Conservation (phyloP, 2,888 invertebrate species). For the Helleia helle region DNA sequence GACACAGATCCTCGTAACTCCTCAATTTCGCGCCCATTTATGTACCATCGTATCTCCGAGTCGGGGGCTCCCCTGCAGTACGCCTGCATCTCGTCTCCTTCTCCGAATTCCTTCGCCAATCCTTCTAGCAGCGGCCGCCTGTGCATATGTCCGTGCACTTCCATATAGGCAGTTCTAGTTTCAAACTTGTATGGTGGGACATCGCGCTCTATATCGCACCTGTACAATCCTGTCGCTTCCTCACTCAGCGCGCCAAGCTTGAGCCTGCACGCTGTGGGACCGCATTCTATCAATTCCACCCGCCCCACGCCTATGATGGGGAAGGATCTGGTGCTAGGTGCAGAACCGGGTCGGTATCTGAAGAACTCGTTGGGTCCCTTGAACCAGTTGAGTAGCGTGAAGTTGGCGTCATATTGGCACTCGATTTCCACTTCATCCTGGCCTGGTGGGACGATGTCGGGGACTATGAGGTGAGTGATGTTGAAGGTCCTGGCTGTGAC, state of each 20-base stretch:
- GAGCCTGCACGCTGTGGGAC: constrained; percentile 47
- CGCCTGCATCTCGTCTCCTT: constrained; percentile 49
- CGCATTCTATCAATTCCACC: constrained; percentile 48
- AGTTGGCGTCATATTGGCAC: constrained; percentile 60
- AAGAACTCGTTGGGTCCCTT: constrained; percentile 59
- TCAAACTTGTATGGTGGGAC: constrained; percentile 51
- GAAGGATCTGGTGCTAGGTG: constrained; percentile 51
- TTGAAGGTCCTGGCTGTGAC: constrained; percentile 39
- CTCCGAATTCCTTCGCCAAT: constrained; percentile 41
- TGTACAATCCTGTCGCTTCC: constrained; percentile 53
- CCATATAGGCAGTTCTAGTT: constrained; percentile 47
- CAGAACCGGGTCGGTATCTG: constrained; percentile 49
- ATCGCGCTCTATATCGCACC: constrained; percentile 57
- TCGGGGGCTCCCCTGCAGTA: constrained; percentile 46
- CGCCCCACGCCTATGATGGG: constrained; percentile 49
- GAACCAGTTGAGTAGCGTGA: constrained; percentile 60
- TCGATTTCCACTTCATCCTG: constrained; percentile 49
- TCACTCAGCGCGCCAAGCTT: constrained; percentile 47
- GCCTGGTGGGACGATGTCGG: constrained; percentile 39
- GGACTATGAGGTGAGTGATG: constrained; percentile 50
- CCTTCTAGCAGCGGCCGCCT: constrained; percentile 51
- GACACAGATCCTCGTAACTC: constrained; percentile 38
- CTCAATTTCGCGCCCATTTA: constrained; percentile 45
- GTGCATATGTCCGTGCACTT: constrained; percentile 42
- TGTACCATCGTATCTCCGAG: constrained; percentile 54